Conservation (phyloP, 1,140 invertebrate genomes). For the Mamestra configurata region DNA sequence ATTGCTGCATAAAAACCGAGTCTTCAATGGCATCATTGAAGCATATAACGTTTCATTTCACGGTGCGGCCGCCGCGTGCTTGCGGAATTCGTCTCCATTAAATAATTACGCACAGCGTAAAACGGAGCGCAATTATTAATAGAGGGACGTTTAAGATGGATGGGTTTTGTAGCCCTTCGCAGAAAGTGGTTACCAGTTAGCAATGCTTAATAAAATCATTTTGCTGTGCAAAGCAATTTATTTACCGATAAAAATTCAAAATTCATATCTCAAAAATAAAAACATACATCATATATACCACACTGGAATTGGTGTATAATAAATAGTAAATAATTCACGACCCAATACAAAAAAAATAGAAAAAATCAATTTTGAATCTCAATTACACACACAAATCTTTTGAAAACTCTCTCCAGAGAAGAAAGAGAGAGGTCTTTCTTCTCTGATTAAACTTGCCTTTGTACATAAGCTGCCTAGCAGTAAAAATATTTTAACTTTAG, state of each 20-base stretch:
- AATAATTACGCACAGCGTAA: slow-evolving; percentile 76
- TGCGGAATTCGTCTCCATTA: slow-evolving; percentile 80
- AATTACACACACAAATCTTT: too few relatives aligned
- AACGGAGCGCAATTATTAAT: slow-evolving; percentile 56
- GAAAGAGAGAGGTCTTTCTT: too few relatives aligned
- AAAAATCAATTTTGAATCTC: too few relatives aligned
- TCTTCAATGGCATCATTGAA: slow-evolving; percentile 61
- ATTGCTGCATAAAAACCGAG: slow-evolving; percentile 62
- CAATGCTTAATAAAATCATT: slow-evolving; percentile 27
- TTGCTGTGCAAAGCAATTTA: not conserved
- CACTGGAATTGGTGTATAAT: too few relatives aligned
- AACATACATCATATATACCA: too few relatives aligned
- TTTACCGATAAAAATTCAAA: not conserved
- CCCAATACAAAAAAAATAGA: too few relatives aligned
- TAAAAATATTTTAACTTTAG: too few relatives aligned
- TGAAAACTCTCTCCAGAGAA: too few relatives aligned
- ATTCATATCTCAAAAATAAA: not conserved
- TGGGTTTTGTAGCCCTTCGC: slow-evolving; percentile 10
- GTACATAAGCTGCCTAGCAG: too few relatives aligned
- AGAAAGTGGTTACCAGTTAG: slow-evolving; percentile 36
- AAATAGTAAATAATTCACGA: too few relatives aligned
- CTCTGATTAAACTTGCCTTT: too few relatives aligned
- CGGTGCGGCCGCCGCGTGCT: slow-evolving; percentile 65
- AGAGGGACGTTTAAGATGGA: slow-evolving; percentile 45
- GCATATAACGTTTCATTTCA: slow-evolving; percentile 78